Percentiles rank a stretch among this genome's conserved stretches.
phyloP scores from a whole-genome alignment of 2,797 vertebrate species.

The Pyrocephalus nanus region DNA sequence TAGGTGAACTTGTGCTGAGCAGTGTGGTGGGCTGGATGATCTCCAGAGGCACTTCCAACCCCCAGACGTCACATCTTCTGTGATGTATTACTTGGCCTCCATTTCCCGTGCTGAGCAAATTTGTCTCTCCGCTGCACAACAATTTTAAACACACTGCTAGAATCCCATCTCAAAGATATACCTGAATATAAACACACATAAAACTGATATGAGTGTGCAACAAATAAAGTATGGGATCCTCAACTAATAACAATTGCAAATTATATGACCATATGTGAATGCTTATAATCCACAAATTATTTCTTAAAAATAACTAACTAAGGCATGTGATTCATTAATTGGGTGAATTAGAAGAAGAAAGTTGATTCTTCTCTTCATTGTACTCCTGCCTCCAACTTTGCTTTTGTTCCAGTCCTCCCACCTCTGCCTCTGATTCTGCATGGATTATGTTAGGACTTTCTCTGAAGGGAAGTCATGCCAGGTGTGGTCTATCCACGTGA shows the following conservation, averaged over 20 bases:
- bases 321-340: background rate
- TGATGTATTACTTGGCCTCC: background rate
- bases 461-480: background rate
- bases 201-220: background rate
- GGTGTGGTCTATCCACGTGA: background rate
- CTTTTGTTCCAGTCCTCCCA: background rate
- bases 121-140: background rate
- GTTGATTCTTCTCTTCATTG: background rate
- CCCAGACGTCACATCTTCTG: background rate
- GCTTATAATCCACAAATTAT: background rate
- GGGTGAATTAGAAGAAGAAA: background rate
- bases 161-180: background rate
- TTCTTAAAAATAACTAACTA: background rate
- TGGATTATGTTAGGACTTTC: background rate
- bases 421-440: background rate
- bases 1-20: background rate
- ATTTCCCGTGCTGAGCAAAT: background rate
- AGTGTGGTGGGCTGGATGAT: rapidly evolving
- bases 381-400: background rate
- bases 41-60: background rate
- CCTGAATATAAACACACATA: background rate
- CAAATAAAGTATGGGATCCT: background rate
- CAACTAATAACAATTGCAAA: background rate
- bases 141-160: background rate
- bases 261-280: background rate